These are phyloP conservation scores for Rutilus rutilus DNA, from an alignment of 2,113 vertebrate genomes.

Conservation along the genomic window DNA sequence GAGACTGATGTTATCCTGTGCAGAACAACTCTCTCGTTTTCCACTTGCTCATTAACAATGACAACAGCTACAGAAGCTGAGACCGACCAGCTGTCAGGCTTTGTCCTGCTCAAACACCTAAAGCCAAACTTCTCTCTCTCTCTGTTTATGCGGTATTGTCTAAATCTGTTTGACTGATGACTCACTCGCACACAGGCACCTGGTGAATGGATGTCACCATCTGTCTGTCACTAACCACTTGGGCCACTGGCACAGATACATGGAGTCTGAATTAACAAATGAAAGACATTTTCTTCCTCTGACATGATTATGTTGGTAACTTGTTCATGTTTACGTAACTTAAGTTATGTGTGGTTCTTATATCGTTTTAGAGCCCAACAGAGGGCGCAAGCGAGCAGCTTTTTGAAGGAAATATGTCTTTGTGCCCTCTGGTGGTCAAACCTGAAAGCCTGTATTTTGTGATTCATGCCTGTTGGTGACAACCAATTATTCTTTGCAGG, in stretches of 20 bases:
- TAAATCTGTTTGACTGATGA: conserved; percentile 25
- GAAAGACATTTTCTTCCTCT: neutral
- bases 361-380: conserved; percentile 13
- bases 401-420: neutral
- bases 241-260: conserved; percentile 10
- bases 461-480: neutral
- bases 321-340: neutral
- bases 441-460: neutral
- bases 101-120: conserved; percentile 62
- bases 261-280: neutral
- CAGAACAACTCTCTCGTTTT: conserved; percentile 59
- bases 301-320: neutral
- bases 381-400: conserved; percentile 29
- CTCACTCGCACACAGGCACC: conserved; percentile 19
- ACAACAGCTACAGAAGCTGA: conserved; percentile 65
- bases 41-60: conserved; percentile 62
- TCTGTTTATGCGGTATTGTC: neutral
- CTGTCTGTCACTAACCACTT: conserved; percentile 37
- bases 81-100: conserved; percentile 65
- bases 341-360: conserved; percentile 8
- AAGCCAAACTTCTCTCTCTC: neutral
- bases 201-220: conserved; percentile 40
- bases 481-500: conserved; percentile 41
- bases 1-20: conserved; percentile 54
- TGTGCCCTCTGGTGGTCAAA: conserved; percentile 55